Conservation (phyloP, 2,888 invertebrate genomes). For the Diloba caeruleocephala region DNA sequence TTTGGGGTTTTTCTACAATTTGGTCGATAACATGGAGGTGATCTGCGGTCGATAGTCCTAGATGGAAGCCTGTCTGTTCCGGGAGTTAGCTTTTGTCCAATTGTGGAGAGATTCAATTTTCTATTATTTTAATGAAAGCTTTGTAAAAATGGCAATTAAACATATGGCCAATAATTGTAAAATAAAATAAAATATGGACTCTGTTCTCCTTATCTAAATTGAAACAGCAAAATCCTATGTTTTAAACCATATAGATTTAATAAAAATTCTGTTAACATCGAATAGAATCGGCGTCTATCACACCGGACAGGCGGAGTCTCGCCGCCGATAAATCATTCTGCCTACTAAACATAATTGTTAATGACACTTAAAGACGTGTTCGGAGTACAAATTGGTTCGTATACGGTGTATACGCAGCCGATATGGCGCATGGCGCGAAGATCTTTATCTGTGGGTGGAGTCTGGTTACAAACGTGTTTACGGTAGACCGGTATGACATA, state of each 20-base stretch:
- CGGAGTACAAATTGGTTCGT: conserved; percentile 17
- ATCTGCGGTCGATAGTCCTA: no score
- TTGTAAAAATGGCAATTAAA: no score
- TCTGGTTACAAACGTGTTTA: conserved; percentile 13
- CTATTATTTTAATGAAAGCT: no score
- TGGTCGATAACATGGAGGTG: no score
- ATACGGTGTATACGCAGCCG: conserved; percentile 24
- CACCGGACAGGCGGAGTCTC: conserved; percentile 74
- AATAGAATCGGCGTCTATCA: conserved; percentile 67
- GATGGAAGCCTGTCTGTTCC: no score
- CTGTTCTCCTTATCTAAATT: background rate
- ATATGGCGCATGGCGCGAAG: conserved; percentile 36
- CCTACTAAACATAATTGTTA: conserved; percentile 67
- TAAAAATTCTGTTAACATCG: conserved; percentile 63
- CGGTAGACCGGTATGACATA: conserved; percentile 24
- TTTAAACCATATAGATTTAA: conserved; percentile 33
- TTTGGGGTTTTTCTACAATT: no score
- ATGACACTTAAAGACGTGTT: conserved; percentile 56
- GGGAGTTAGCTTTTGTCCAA: no score
- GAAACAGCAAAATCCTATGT: background rate
- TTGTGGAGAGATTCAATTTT: no score
- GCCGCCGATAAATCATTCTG: conserved; percentile 69
- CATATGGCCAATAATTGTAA: no score
- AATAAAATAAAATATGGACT: background rate
- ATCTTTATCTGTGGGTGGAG: conserved; percentile 38